These are phyloP conservation scores for Numida meleagris DNA, from an alignment of 2,113 vertebrate genomes.

Conservation along the genomic window DNA sequence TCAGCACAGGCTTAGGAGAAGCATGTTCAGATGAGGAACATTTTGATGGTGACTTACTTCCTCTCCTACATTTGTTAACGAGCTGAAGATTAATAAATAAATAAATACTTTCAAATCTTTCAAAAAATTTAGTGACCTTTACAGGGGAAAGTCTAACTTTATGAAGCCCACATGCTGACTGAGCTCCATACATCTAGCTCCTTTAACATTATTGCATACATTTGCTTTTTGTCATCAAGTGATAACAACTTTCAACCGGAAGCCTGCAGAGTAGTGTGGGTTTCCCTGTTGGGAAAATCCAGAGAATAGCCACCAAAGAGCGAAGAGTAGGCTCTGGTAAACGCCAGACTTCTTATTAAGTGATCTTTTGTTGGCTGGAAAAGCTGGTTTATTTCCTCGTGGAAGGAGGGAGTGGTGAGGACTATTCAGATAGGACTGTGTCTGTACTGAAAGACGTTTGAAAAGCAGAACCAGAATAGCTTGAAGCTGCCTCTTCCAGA, in stretches of 20 bases:
- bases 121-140: neutral
- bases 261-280: neutral
- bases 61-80: neutral
- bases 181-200: neutral
- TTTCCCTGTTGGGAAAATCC: neutral
- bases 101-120: neutral
- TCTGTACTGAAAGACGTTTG: neutral
- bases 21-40: neutral
- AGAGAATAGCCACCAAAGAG: neutral
- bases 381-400: neutral
- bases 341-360: neutral
- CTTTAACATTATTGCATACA: neutral
- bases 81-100: neutral
- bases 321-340: neutral
- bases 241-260: slow-evolving; percentile 1
- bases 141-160: neutral
- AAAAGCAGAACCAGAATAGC: neutral
- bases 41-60: neutral
- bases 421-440: neutral
- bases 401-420: neutral
- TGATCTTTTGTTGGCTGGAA: neutral
- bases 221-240: neutral
- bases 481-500: neutral
- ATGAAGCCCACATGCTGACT: neutral
- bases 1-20: neutral